Evolutionary conservation across 2,888 invertebrate genomes (phyloP), one percentile per base, ranked within the genome.

Genomic region (Stenchaetothrips biformis): DNA sequence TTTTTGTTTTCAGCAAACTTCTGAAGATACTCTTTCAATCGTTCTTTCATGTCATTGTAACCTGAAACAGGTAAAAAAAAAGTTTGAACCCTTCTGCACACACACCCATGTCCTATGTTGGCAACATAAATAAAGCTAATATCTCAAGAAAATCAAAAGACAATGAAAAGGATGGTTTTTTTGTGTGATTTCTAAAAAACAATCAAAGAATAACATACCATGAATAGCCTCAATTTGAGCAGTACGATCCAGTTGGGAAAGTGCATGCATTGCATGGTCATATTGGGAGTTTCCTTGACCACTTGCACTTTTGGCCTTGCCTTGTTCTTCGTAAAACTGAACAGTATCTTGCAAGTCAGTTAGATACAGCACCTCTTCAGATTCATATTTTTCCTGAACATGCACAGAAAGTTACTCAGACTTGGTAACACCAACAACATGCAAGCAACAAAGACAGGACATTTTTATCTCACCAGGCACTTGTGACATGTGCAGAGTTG

Each of bases 21-120:
- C 84, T 94, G 93, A 80, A 98, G 88, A 87, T 93, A 98, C 81
- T 94, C 93, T 81, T 92, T 91, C 77, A 98, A 88, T 83, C 93
- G 92, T 80, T 93, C 92, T 85, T 95, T 94, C 91, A 98, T 92
- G 84, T 93, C 93, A 86, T 96, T 96, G 86, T 95, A 97, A 81
- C 94, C 96, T 85, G 91, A 89, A 82, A 83, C 81, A 79, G 79
- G 79, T 21, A 78, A 27, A 48, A 49, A 48, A 77, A 79, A 81
- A 49, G 25, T 48, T 59, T 67, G 67, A n/a, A n/a, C 1, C 21
- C 21, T 67, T 67, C 67, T 2, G 21, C 67, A 25, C 9, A n/a
- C 25, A 16, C 13, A 1, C 7, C 21, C 0, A 67, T 25, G 21
- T 67, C 21, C 67, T 2, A 67, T 67, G 2, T 18, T n/a, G n/a